Conservation (phyloP, 2,113 vertebrate genomes). For the Dolichallabes microphthalmus region DNA sequence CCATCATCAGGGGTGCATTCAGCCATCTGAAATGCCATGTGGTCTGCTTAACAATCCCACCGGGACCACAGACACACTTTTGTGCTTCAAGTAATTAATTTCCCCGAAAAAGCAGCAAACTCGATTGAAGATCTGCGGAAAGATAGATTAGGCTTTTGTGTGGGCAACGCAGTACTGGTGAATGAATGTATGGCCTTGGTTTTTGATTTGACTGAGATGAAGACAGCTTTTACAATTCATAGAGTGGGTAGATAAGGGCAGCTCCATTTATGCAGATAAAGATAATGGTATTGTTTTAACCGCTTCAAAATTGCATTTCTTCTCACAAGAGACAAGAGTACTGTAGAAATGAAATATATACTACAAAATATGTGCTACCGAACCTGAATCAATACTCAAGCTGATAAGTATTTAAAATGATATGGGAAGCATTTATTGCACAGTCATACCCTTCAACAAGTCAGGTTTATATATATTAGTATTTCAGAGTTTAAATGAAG, state of each 20-base stretch:
- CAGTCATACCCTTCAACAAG: neutral
- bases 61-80: slow-evolving; percentile 20
- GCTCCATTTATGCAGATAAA: slow-evolving; percentile 32
- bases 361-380: neutral
- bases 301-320: slow-evolving; percentile 18
- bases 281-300: slow-evolving; percentile 4
- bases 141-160: slow-evolving; percentile 40
- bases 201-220: slow-evolving; percentile 39
- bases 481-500: neutral
- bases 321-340: neutral
- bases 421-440: neutral
- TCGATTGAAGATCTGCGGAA: slow-evolving; percentile 21
- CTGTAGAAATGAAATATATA: neutral
- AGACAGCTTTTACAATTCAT: slow-evolving; percentile 42
- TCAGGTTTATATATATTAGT: neutral
- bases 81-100: slow-evolving; percentile 46
- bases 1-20: slow-evolving; percentile 35
- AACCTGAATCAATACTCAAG: neutral
- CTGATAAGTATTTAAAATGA: neutral
- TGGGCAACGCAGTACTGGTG: neutral
- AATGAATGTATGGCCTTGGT: slow-evolving; percentile 15
- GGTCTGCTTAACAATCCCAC: slow-evolving; percentile 48
- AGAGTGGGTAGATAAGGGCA: slow-evolving; percentile 27
- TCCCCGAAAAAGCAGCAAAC: slow-evolving; percentile 34
- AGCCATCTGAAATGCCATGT: slow-evolving; percentile 42